A percentile compares a stretch with the other conserved stretches of the same genome.
Evolutionary conservation across 2,797 vertebrate species (phyloP).

Genomic region (Lepilemur ruficaudatus): DNA sequence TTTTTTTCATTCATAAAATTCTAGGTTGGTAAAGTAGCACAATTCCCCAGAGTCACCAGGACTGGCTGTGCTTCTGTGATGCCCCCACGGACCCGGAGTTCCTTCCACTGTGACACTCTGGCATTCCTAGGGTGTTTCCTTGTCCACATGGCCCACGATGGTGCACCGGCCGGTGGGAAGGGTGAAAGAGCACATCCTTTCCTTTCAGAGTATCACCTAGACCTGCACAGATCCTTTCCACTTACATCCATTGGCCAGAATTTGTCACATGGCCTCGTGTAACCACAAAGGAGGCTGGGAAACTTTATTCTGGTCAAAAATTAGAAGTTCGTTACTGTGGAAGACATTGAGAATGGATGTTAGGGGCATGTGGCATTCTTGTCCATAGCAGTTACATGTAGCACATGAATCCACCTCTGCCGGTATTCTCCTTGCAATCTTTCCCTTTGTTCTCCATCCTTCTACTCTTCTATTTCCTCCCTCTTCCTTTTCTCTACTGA

Average conservation of each 20-base stretch:
- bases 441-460: not conserved
- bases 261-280: not conserved
- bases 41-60: not conserved
- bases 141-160: not conserved
- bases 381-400: fast-evolving
- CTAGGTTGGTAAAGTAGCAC: not conserved
- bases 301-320: not conserved
- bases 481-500: not conserved
- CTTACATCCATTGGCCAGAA: not conserved
- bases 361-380: fast-evolving
- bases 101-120: not conserved
- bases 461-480: not conserved
- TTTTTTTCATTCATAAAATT: not conserved
- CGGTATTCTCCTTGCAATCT: not conserved
- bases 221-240: not conserved
- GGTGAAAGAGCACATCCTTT: fast-evolving
- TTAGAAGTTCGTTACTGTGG: not conserved
- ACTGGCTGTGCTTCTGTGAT: not conserved
- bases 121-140: not conserved
- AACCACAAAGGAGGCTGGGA: not conserved
- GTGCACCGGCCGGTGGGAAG: fast-evolving
- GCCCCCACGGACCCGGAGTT: not conserved
- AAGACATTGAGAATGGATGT: fast-evolving
- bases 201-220: not conserved
- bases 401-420: not conserved